Conservation (phyloP, 2,113 vertebrate species). For the Sterrhoptilus dennistouni region DNA sequence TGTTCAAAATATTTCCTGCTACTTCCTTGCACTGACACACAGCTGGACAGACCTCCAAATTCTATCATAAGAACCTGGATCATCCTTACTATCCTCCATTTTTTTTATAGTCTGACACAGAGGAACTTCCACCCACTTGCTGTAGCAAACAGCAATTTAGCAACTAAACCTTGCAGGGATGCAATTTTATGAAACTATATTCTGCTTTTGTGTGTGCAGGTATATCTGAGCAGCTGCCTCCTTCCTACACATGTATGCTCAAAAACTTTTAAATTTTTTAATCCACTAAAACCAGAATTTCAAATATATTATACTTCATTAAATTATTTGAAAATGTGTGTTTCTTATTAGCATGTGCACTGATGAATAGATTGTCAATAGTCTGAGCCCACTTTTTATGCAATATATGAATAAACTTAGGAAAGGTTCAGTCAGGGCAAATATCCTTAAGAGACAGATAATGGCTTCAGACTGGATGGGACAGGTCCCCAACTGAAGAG, state of each 20-base stretch:
- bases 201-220: not conserved
- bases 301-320: not conserved
- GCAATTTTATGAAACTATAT: not conserved
- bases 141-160: not conserved
- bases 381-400: not conserved
- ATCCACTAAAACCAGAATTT: not conserved
- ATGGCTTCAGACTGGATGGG: not conserved
- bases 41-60: not conserved
- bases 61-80: not conserved
- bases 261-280: not conserved
- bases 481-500: not conserved
- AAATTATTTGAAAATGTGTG: not conserved
- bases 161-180: not conserved
- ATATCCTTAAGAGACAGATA: not conserved
- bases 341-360: not conserved
- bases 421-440: not conserved
- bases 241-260: accelerated
- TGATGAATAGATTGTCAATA: not conserved
- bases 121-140: not conserved
- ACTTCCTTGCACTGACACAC: not conserved
- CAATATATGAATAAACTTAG: not conserved
- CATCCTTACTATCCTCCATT: not conserved
- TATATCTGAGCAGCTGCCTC: not conserved
- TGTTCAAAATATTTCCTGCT: not conserved
- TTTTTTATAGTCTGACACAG: not conserved